Evolutionary conservation across 2,113 vertebrate genomes (phyloP).

Genomic region (Hylia prasina): DNA sequence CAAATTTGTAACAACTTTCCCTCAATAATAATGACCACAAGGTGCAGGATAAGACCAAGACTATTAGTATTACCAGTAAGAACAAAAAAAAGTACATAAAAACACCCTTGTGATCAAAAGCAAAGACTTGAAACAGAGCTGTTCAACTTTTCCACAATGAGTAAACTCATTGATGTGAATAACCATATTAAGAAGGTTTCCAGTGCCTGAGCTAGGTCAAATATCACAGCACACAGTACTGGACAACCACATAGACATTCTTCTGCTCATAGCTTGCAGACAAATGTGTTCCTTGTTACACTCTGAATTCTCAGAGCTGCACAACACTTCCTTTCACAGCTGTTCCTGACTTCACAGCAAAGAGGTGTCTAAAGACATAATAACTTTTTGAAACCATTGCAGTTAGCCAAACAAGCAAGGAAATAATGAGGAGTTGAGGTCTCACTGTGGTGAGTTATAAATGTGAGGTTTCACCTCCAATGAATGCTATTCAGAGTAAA

Average conservation of each 20-base stretch:
- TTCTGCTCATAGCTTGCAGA: not conserved
- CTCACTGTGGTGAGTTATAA: not conserved
- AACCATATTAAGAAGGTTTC: not conserved
- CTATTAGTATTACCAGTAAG: not conserved
- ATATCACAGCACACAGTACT: not conserved
- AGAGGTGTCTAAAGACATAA: not conserved
- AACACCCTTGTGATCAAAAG: not conserved
- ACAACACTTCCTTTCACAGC: not conserved
- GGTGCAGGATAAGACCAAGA: not conserved
- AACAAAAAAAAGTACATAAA: not conserved
- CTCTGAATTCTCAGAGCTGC: not conserved
- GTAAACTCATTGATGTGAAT: not conserved
- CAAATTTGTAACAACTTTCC: fast-evolving
- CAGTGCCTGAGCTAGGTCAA: not conserved
- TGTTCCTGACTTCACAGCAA: not conserved
- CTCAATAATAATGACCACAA: not conserved
- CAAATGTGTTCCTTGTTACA: not conserved
- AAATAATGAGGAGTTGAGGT: not conserved
- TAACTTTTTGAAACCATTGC: not conserved
- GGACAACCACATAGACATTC: not conserved
- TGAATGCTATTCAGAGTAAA: not conserved
- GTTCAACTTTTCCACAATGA: not conserved
- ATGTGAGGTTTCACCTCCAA: not conserved
- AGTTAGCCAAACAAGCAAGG: not conserved
- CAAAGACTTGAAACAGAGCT: not conserved